Base-by-base conservation (phyloP, 30 jellyfish, hydroid and myxozoan species). In the Morbakka virulenta region DNA sequence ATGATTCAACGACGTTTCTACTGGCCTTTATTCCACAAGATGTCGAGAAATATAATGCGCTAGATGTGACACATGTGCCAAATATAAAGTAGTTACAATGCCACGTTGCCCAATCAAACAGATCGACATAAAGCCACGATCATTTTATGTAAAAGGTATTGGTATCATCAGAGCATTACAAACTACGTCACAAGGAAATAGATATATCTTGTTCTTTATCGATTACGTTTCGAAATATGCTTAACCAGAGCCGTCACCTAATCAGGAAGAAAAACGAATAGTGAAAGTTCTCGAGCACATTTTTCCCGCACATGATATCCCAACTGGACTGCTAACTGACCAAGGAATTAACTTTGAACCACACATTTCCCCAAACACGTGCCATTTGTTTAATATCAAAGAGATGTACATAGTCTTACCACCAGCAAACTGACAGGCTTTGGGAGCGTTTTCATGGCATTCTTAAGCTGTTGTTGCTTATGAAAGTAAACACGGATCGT, bases 381-480 rank as follows among this genome's bases (percentile, higher is more conserved):
- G 85, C 28, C 53, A 22, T 2, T 28, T 73, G 23, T 49, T 73
- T 51, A 21, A 30, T 11, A 73, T 73, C 22, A 62, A 49, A 73
- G 14, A 4, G 77, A 32, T 28, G 85, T 12, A 73, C 85, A 31
- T 50, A 73, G 33, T 34, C 85, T 26, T 73, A 73, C 61, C 85
- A 73, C 25, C 85, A 73, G 52, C 85, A 73, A 28, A 47, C 85
- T 0, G 77, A 73, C 35, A 74, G 85, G 14, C 61, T 47, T 1
- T 73, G 85, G 20, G 85, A 73, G 32, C 30, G 85, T 12, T 73
- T 73, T 23, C 51, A 73, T 73, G 61, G 32, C 9, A 50, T 51
- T 22, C 41, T 73, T 1, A 47, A 73, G 23, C 22, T 33, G 3
- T 30, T 73, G 22, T 31, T 73, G 53, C 52, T 73, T 9, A 51